A percentile compares a stretch with the other conserved stretches of the same genome.
Evolutionary conservation across 2,797 vertebrate genomes (phyloP).

Genomic region (Luscinia megarhynchos): DNA sequence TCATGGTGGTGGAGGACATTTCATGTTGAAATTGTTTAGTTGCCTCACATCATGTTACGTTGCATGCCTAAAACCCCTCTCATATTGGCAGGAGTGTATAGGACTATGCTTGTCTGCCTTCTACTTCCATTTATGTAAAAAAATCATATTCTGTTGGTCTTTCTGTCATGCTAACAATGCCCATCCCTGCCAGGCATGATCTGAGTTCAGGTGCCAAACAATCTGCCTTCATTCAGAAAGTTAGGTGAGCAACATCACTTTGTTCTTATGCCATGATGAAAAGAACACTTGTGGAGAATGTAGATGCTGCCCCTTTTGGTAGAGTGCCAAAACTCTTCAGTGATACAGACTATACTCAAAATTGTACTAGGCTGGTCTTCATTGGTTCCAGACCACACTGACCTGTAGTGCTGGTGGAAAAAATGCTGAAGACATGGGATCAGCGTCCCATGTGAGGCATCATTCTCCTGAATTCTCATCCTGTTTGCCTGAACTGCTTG

Average conservation of each 20-base stretch:
- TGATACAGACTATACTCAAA: neutral
- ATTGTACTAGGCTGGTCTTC: neutral
- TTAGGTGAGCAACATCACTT: neutral
- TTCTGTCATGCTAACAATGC: neutral
- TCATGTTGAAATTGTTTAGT: neutral
- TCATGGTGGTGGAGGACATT: neutral
- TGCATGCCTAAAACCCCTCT: neutral
- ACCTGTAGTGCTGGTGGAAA: neutral
- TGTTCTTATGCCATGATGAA: neutral
- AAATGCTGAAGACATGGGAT: neutral
- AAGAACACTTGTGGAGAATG: neutral
- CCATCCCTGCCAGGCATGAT: neutral
- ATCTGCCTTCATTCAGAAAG: neutral
- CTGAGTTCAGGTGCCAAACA: neutral
- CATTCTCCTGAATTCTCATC: neutral
- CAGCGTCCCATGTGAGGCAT: accelerated
- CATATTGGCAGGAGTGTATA: neutral
- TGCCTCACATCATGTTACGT: neutral
- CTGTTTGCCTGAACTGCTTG: neutral
- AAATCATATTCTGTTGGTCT: neutral
- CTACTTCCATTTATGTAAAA: neutral
- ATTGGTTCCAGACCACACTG: neutral
- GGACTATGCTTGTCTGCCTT: neutral
- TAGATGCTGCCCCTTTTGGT: neutral
- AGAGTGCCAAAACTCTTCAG: neutral